phyloP scores from a whole-genome alignment of 2,113 vertebrate genomes.

The Neopipo cinnamomea region DNA sequence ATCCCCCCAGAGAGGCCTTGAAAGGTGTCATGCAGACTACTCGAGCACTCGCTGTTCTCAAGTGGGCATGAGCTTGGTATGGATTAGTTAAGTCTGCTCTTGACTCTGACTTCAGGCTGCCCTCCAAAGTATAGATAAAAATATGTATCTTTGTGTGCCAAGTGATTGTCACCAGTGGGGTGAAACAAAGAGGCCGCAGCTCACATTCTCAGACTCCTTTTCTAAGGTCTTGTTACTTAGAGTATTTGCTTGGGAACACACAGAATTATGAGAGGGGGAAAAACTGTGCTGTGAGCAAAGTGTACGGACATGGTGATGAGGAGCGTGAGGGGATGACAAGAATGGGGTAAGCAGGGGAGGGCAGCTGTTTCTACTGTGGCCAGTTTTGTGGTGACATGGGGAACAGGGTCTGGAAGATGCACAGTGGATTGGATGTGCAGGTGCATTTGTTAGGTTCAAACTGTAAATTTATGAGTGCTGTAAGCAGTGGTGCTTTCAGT shows the following conservation, averaged over 20 bases:
- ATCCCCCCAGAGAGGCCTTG: background rate
- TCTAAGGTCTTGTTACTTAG: background rate
- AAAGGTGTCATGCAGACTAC: background rate
- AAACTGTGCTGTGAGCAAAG: background rate
- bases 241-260: background rate
- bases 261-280: background rate
- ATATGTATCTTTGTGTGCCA: background rate
- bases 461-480: background rate
- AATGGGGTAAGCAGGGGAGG: background rate
- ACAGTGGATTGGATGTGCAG: background rate
- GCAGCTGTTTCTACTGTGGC: background rate
- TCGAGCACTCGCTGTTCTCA: rapidly evolving
- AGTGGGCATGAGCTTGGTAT: background rate
- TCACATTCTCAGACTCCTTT: background rate
- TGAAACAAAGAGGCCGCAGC: background rate
- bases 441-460: background rate
- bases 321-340: background rate
- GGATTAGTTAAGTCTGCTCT: background rate
- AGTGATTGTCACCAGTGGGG: background rate
- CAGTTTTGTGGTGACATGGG: background rate
- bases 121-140: background rate
- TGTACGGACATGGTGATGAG: background rate
- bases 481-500: background rate
- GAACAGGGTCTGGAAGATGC: background rate
- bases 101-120: background rate